Evolutionary conservation across 2,113 vertebrate species (phyloP), one percentile per base, ranked within the genome.

Genomic region (Arenaria interpres): DNA sequence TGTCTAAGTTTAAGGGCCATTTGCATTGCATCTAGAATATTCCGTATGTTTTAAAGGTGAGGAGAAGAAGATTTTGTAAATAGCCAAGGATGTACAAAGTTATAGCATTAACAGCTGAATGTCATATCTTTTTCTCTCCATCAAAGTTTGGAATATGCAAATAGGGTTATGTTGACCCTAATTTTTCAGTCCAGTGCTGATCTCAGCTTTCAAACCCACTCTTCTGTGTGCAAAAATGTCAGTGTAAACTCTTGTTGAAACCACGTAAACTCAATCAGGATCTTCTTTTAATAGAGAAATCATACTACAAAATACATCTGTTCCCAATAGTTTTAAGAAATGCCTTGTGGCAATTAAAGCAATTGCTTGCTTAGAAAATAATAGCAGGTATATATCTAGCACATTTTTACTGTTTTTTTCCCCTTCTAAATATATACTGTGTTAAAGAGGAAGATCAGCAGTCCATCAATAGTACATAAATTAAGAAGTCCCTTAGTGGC

Each of bases 291-390:
- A 84, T 51, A 4, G 7, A 80, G 72, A 94, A 97, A 48, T 92
- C 21, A 3, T 84, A 39, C 56, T 63, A 59, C 9, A 43, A 71
- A 84, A 53, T 62, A 72, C 60, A 72, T 92, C 60, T 89, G 60
- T 60, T 96, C 64, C 60, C 9, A 81, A 12, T 27, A 86, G 48
- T 81, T 96, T 76, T 75, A 90, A 63, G 79, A 93, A 94, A 88
- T 59, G 72, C 67, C 79, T 88, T 84, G 54, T 90, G 64, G 75
- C 41, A 74, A 71, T 94, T 93, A 90, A 85, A 93, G 92, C 71
- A 69, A 35, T 60, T 0, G 0, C 57, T 90, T 48, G 27, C 71
- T 73, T 50, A 74, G 54, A 56, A 89, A 77, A 71, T 73, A 91
- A 54, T 57, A 74, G 43, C 71, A 39, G 46, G 63, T 66, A 83